phyloP scores from a whole-genome alignment of 1,140 invertebrate genomes.

The Harpegnathos saltator region DNA sequence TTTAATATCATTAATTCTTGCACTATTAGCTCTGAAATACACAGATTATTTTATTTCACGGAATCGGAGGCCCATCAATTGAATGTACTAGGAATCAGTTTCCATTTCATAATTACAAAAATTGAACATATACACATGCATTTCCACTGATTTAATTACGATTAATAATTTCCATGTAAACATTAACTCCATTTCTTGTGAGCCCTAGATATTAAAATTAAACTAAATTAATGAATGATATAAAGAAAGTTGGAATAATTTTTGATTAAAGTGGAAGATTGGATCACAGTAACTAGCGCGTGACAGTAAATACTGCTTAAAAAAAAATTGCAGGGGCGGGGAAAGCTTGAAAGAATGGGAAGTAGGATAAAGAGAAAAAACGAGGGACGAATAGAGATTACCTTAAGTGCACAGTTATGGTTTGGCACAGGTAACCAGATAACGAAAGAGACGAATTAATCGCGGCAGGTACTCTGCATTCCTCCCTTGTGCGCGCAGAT shows the following conservation, averaged over 20 bases:
- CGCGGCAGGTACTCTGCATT: constrained; percentile 57
- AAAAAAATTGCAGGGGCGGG: background rate
- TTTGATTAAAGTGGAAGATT: no score
- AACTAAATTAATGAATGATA: no score
- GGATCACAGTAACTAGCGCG: no score
- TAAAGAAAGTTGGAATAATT: no score
- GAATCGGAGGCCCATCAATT: background rate
- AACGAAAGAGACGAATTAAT: constrained; percentile 66
- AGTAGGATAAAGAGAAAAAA: constrained; percentile 28
- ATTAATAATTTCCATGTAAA: no score
- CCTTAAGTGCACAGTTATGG: constrained; percentile 52
- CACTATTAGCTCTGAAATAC: background rate
- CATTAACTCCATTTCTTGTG: no score
- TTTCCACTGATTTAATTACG: no score
- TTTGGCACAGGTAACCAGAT: constrained; percentile 59
- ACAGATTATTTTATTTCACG: background rate
- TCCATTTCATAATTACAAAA: no score
- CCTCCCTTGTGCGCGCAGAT: constrained; percentile 37
- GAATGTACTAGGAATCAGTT: no score
- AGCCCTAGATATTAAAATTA: no score
- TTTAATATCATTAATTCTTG: background rate
- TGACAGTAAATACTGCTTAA: background rate
- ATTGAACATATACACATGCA: no score
- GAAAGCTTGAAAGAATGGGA: constrained; percentile 15
- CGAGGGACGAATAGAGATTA: constrained; percentile 16